Evolutionary conservation across 1,140 invertebrate species (phyloP).

Genomic region (Maconellicoccus hirsutus): DNA sequence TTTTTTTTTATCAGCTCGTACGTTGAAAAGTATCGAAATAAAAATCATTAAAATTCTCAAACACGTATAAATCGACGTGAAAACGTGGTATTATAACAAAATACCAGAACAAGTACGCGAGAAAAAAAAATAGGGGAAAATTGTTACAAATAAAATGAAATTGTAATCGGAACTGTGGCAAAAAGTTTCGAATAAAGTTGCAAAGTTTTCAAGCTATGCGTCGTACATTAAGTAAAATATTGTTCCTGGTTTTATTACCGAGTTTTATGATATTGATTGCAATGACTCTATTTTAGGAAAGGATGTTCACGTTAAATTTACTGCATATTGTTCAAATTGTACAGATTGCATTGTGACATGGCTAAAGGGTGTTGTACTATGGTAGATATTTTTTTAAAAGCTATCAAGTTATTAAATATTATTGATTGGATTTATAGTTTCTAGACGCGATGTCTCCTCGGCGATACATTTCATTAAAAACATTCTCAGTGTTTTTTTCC

Average conservation of each 20-base stretch:
- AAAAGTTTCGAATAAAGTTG: background rate
- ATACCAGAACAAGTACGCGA: background rate
- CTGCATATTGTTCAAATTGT: slow-evolving; percentile 1
- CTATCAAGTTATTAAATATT: slow-evolving; percentile 5
- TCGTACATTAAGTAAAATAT: slow-evolving; percentile 9
- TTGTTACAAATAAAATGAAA: background rate
- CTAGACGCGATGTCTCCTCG: background rate
- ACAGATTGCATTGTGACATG: background rate
- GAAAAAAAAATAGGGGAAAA: background rate
- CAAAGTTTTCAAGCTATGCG: background rate
- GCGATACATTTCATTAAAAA: background rate
- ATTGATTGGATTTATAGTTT: background rate
- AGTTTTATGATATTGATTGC: slow-evolving; percentile 4
- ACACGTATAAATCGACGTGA: slow-evolving; percentile 1
- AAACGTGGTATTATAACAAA: background rate
- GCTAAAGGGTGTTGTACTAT: background rate
- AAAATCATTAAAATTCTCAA: background rate
- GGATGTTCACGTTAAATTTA: background rate
- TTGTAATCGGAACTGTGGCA: slow-evolving; percentile 3
- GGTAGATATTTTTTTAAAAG: background rate
- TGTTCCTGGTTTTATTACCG: slow-evolving; percentile 1
- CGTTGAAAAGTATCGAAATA: background rate
- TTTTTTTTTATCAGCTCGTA: background rate
- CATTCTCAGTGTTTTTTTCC: background rate
- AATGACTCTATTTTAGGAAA: background rate